Percentiles rank a stretch among this genome's conserved stretches.
Evolutionary conservation across 2,113 vertebrate genomes (phyloP).

Genomic region (Gracilinanus agilis): DNA sequence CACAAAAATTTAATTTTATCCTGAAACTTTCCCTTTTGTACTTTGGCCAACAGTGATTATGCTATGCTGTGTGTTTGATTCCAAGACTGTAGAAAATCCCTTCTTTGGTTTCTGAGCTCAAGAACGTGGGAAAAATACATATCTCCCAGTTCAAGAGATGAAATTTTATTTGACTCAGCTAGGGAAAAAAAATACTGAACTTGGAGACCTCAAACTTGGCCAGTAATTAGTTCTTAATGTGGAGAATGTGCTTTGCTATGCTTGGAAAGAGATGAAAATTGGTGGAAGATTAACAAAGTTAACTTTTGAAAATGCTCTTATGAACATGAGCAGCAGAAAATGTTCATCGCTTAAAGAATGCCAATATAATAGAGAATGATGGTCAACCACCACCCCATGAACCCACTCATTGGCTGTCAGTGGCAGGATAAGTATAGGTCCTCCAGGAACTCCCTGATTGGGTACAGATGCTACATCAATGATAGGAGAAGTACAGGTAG

Average conservation of each 20-base stretch:
- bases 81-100: conserved; percentile 1
- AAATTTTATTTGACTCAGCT: not conserved
- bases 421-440: not conserved
- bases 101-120: conserved; percentile 7
- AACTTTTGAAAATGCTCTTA: not conserved
- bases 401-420: too few species aligned
- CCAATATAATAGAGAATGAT: not conserved
- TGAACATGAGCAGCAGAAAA: not conserved
- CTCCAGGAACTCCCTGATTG: not conserved
- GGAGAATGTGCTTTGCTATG: conserved; percentile 12
- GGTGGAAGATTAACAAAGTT: not conserved
- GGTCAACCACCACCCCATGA: not conserved
- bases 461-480: not conserved
- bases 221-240: conserved; percentile 1
- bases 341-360: not conserved
- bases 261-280: conserved; percentile 13
- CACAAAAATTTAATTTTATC: conserved; percentile 17
- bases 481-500: not conserved
- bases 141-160: not conserved
- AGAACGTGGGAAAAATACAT: not conserved
- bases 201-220: not conserved
- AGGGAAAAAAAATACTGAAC: not conserved
- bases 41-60: not conserved
- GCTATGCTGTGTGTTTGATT: not conserved
- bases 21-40: not conserved